These are phyloP conservation scores for Entosphenus tridentatus DNA, from an alignment of 2,113 vertebrate species.

Conservation along the genomic window DNA sequence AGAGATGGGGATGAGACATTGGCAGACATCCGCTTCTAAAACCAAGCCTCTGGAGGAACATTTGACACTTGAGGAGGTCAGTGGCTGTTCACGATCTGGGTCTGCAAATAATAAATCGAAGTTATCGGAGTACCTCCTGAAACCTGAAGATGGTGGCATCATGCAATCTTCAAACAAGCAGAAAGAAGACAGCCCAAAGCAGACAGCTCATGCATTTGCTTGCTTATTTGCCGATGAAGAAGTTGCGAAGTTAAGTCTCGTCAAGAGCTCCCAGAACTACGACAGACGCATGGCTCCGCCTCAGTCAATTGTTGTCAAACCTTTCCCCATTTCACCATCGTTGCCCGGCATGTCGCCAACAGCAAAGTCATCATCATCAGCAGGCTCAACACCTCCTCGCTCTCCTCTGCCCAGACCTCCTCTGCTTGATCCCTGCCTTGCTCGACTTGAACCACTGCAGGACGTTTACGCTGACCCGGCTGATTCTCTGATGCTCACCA, in stretches of 20 bases:
- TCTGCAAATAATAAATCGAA: neutral
- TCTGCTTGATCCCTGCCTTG: neutral
- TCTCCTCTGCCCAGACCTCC: slow-evolving; percentile 1
- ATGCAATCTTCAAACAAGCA: no score
- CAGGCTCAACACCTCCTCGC: neutral
- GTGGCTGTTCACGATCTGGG: neutral
- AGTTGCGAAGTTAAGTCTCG: neutral
- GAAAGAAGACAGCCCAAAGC: no score
- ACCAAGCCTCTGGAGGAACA: neutral
- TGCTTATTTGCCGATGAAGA: neutral
- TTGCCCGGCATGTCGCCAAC: slow-evolving; percentile 3
- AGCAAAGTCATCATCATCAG: slow-evolving; percentile 3
- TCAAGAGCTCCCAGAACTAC: neutral
- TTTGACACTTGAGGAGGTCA: neutral
- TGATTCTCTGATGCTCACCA: neutral
- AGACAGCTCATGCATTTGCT: no score
- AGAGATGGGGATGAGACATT: no score
- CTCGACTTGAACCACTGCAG: neutral
- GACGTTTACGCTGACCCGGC: neutral
- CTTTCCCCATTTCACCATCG: neutral
- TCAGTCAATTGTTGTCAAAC: neutral
- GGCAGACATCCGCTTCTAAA: no score
- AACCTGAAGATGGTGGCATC: neutral
- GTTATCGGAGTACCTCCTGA: neutral
- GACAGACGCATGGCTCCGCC: neutral